These are phyloP conservation scores for Gavialis gangeticus DNA, from an alignment of 2,113 vertebrate species.

Conservation along the genomic window DNA sequence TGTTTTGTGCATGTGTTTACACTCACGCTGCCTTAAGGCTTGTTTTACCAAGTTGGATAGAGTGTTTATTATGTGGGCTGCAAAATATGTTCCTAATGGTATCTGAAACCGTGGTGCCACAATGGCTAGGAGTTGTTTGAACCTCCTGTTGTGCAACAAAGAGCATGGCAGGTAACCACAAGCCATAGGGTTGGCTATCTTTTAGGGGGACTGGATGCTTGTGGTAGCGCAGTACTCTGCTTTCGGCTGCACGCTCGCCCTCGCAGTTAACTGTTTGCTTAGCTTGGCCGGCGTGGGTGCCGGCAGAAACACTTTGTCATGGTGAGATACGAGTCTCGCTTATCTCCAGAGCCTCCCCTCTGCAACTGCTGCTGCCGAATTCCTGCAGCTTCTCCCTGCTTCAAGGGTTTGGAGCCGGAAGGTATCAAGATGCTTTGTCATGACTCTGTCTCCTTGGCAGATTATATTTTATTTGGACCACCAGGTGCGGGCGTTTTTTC, in stretches of 20 bases:
- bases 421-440: fast-evolving
- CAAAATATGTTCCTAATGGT: slow-evolving; percentile 74
- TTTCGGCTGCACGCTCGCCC: slow-evolving; percentile 27
- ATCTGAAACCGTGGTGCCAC: slow-evolving; percentile 66
- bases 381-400: not conserved
- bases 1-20: slow-evolving; percentile 67
- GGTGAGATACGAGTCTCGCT: not conserved
- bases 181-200: slow-evolving; percentile 49
- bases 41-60: slow-evolving; percentile 66
- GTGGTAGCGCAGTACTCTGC: not conserved
- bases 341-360: not conserved
- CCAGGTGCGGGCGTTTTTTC: not conserved
- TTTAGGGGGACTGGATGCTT: not conserved
- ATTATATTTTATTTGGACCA: fast-evolving
- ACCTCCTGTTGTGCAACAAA: slow-evolving; percentile 49
- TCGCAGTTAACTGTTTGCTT: slow-evolving; percentile 50
- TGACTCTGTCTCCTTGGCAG: fast-evolving
- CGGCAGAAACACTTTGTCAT: not conserved
- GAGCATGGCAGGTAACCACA: slow-evolving; percentile 73
- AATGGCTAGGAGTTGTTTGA: slow-evolving; percentile 54
- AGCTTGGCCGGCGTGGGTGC: slow-evolving; percentile 50
- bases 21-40: slow-evolving; percentile 29
- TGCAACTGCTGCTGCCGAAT: fast-evolving
- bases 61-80: slow-evolving; percentile 71
- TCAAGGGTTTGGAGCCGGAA: fast-evolving